Base-by-base conservation (phyloP, 2,113 vertebrate genomes). In the Lipophrys pholis region DNA sequence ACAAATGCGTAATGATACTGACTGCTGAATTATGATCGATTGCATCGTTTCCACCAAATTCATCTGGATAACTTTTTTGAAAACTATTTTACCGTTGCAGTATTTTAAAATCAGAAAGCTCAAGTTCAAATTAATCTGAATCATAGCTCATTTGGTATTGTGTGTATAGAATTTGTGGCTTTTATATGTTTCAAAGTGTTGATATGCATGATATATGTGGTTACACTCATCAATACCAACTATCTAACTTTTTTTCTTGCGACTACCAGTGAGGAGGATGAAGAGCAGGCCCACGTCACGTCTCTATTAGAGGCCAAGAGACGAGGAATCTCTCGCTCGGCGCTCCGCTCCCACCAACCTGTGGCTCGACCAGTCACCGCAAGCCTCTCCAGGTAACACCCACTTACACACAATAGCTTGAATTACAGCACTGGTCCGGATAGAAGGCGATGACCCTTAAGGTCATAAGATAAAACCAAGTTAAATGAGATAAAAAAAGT, bases 271-370 rank as follows among this genome's bases (percentile, higher is more conserved):
- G 89, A 95, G 52, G 91, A 88, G 0, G 95, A 87, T 0, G 94
- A 95, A 38, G 94, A 94, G 21, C 81, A 91, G 38, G 49, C 89
- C 41, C 87, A 75, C 9, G 92, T 86, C 62, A 88, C 92, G 0
- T 96, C 95, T 0, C 93, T 95, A 41, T 46, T 97, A 83, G 95
- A 95, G 57, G 87, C 93, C 69, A 98, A 97, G 89, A 94, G 96
- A 64, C 94, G 95, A 75, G 89, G 93, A 16, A 94, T 99, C 21
- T 99, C 98, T 48, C 95, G 90, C 57, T 99, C 97, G 0, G 98
- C 97, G 0, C 90, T 98, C 83, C 95, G 94, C 15, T 99, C 98
- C 16, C 98, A 99, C 83, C 96, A 95, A 78, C 97, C 98, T 1
- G 97, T 99, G 65, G 97, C 97, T 56, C 92, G 97, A 84, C 97